Evolutionary conservation across 2,797 vertebrate species (phyloP), one percentile per base, ranked within the genome.

Genomic region (Enteromius paludinosus): DNA sequence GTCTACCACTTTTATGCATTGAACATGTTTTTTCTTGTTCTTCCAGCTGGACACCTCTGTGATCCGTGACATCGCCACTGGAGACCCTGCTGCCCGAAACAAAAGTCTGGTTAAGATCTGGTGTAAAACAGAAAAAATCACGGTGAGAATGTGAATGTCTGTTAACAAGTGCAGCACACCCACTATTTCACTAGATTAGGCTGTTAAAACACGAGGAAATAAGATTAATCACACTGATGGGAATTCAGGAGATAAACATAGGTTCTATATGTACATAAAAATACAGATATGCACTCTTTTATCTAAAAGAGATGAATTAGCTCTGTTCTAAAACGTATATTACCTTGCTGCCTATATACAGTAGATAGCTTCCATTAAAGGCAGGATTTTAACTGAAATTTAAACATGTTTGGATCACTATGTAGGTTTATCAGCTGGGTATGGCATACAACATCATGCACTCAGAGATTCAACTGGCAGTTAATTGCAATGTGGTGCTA

Each of bases 21-120:
- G 17, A 28, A 17, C 61, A 49, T 23, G n/a, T 64, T 30, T 43
- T 5, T 10, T 45, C 23, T 38, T 30, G 23, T 47, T 70, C n/a
- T 59, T 83, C 59, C 47, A 99, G 97, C 92, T 99, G 90, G 97
- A 99, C 91, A 97, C 96, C 87, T 92, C 92, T 3, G 95, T 99
- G 5, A 97, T 99, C 90, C 94, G 86, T 6, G 94, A 76, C 59
- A 96, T 99, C 20, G 98, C 98, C 64, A 95, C 90, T 0, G 94
- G 94, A 0, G 88, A 96, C 20, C 71, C 87, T 1, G 81, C 10
- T 0, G 97, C 95, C 30, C 91, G 91, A 84, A 99, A 99, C 93
- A 97, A 91, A 93, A 98, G 96, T 89, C 90, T 99, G 84, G 90
- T 99, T 85, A 97, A 98, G 90, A 49, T 87, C 28, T 98, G 96